Conservation (phyloP, 2,113 vertebrate species). For the Notiomystis cincta region DNA sequence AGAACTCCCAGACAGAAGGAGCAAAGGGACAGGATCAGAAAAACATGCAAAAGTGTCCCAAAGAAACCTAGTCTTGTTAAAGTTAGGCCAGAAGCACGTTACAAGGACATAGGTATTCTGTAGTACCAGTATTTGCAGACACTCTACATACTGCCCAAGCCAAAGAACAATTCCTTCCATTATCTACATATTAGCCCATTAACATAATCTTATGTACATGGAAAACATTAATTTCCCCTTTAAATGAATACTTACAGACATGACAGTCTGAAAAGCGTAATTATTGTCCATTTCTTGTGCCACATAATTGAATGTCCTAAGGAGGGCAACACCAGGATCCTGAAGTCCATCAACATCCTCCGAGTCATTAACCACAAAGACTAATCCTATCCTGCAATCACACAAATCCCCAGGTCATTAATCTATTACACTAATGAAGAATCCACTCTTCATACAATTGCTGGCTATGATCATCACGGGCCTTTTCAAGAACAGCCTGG, state of each 20-base stretch:
- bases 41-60: accelerated
- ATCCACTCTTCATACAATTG: not conserved
- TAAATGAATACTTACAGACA: slow-evolving; percentile 79
- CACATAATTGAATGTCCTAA: slow-evolving; percentile 92
- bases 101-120: not conserved
- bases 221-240: not conserved
- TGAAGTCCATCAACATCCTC: slow-evolving; percentile 90
- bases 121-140: not conserved
- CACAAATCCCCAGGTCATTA: not conserved
- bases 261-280: slow-evolving; percentile 87
- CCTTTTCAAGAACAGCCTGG: not conserved
- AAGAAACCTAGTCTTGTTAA: not conserved
- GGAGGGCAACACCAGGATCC: slow-evolving; percentile 88
- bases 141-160: not conserved
- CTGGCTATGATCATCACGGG: not conserved
- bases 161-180: not conserved
- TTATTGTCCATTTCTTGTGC: slow-evolving; percentile 86
- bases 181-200: not conserved
- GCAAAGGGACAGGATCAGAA: not conserved
- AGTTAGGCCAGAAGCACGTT: not conserved
- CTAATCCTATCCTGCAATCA: slow-evolving; percentile 81
- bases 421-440: not conserved
- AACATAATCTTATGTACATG: not conserved
- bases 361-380: slow-evolving; percentile 89
- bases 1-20: not conserved